phyloP scores from a whole-genome alignment of 1,140 invertebrate genomes.

The Lucilia sericata region DNA sequence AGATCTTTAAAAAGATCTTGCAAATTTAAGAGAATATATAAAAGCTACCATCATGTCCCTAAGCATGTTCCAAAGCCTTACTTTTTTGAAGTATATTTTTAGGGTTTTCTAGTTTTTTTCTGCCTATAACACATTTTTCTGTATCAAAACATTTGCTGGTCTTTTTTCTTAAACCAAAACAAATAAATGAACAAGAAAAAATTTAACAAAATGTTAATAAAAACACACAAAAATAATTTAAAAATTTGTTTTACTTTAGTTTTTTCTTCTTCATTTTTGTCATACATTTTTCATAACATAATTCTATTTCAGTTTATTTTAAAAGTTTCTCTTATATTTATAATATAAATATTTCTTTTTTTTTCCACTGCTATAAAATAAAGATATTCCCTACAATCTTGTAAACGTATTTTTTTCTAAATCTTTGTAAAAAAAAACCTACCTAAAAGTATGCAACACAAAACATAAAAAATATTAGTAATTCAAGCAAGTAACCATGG shows the following conservation, averaged over 20 bases:
- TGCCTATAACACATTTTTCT: neutral
- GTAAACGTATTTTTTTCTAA: no score
- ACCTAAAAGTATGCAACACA: neutral
- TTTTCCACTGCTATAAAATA: neutral
- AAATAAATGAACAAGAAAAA: neutral
- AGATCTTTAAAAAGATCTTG: no score
- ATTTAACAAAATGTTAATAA: neutral
- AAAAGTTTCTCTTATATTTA: neutral
- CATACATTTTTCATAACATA: no score
- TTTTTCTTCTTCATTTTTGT: neutral
- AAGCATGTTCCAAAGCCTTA: no score
- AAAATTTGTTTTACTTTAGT: neutral
- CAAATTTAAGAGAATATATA: no score
- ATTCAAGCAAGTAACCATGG: slow-evolving; percentile 9
- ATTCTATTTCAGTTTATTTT: neutral
- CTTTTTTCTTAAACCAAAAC: neutral
- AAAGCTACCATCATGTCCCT: no score
- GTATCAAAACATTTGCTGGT: neutral
- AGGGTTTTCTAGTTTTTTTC: no score
- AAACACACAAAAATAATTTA: neutral
- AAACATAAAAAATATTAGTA: neutral
- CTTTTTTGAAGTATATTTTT: no score
- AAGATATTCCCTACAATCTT: neutral
- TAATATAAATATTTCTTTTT: no score
- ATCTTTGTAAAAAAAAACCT: neutral